Base-by-base conservation (phyloP, 2,888 invertebrate genomes). In the Erebia aethiops region DNA sequence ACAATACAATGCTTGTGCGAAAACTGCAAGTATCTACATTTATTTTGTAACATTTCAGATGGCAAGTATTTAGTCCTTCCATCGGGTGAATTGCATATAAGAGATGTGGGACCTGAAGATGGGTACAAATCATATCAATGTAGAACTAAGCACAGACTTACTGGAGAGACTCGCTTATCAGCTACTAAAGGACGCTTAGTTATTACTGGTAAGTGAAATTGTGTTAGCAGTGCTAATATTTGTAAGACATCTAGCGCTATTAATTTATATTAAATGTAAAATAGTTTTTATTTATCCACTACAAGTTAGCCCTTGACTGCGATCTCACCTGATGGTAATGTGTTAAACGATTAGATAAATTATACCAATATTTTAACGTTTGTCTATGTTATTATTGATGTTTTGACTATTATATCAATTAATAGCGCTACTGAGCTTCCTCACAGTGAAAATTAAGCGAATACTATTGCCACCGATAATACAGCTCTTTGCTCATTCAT, bases 51-150 rank as follows among this genome's bases (percentile, higher is more conserved):
- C 81, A 81, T 79, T 73, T 76, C 94, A 98, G 99, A 98, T 92
- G 98, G 98, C 81, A 98, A 99, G 95, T 98, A 98, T 87, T 95
- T 98, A 89, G 98, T 99, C 60, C 94, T 99, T 74, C 97, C 98
- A 78, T 98, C 98, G 83, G 99, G 99, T 77, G 98, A 99, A 91
- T 95, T 99, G 77, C 98, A 99, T 90, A 98, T 99, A 82, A 96
- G 98, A 84, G 98, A 98, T 94, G 98, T 98, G 74, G 97, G 97
- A 88, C 98, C 98, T 76, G 98, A 98, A 88, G 98, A 99, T 90
- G 98, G 98, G 75, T 97, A 97, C 91, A 98, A 98, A 91, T 97
- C 97, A 74, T 98, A 98, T 87, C 98, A 98, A 91, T 98, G 98
- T 88, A 96, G 98, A 80, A 98, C 98, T 72, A 98, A 98, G 88